Conservation (phyloP, 2,113 vertebrate genomes). For the Rhegmatorhina hoffmannsi region DNA sequence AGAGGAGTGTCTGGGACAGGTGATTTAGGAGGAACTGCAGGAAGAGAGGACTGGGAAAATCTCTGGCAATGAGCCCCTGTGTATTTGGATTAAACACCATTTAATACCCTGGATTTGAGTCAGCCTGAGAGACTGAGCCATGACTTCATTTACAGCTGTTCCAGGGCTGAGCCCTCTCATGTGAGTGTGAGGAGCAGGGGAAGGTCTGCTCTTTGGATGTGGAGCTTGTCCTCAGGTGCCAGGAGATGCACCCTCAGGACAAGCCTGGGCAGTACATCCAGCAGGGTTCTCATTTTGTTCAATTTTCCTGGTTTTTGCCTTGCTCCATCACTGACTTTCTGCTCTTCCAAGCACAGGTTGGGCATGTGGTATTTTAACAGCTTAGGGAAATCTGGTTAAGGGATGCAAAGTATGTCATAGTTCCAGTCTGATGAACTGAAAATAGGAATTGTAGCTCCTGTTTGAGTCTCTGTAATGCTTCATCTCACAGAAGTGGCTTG, state of each 20-base stretch:
- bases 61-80: neutral
- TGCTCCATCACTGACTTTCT: accelerated
- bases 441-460: neutral
- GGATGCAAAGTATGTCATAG: neutral
- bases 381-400: neutral
- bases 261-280: neutral
- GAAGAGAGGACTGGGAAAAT: neutral
- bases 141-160: neutral
- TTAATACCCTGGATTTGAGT: constrained; percentile 35
- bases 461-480: neutral
- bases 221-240: neutral
- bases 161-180: accelerated
- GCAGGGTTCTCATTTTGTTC: neutral
- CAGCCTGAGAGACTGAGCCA: neutral
- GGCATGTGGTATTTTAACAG: neutral
- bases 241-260: neutral
- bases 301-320: neutral
- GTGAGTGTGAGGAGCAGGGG: neutral
- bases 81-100: neutral
- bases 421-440: neutral
- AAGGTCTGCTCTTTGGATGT: neutral
- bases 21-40: neutral
- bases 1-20: neutral
- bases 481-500: neutral
- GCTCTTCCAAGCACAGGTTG: neutral